Conservation (phyloP, 2,113 vertebrate genomes). For the Tautogolabrus adspersus region DNA sequence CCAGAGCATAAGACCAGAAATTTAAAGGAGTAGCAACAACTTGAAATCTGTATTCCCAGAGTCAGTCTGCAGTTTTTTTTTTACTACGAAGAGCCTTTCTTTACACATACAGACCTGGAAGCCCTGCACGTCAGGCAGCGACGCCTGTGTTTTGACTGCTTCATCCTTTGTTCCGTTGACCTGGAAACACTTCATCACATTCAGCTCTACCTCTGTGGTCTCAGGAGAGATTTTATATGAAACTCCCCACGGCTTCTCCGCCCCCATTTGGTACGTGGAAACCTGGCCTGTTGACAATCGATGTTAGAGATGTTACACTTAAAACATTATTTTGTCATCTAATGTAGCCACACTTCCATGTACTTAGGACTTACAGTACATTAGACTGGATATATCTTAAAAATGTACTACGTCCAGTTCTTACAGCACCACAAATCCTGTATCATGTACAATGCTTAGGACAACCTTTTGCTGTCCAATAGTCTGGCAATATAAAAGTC, state of each 20-base stretch:
- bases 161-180: constrained; percentile 84
- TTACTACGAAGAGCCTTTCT: not conserved
- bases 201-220: constrained; percentile 84
- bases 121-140: constrained; percentile 76
- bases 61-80: too few species aligned
- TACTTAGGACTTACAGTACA: too few species aligned
- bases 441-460: not conserved
- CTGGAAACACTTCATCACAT: constrained; percentile 86
- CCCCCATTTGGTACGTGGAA: constrained; percentile 83
- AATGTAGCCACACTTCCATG: not conserved
- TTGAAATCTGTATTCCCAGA: too few species aligned
- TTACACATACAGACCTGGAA: constrained; percentile 79
- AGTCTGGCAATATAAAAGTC: too few species aligned
- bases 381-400: not conserved
- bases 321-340: not conserved
- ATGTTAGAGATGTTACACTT: not conserved
- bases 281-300: constrained; percentile 80
- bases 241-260: constrained; percentile 72
- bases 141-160: constrained; percentile 70
- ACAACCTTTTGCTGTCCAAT: too few species aligned
- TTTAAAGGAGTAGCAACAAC: too few species aligned
- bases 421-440: not conserved
- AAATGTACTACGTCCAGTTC: not conserved
- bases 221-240: constrained; percentile 84
- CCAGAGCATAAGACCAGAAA: too few species aligned